Evolutionary conservation across 2,113 vertebrate species (phyloP).

Genomic region (Chaetodon trifascialis): DNA sequence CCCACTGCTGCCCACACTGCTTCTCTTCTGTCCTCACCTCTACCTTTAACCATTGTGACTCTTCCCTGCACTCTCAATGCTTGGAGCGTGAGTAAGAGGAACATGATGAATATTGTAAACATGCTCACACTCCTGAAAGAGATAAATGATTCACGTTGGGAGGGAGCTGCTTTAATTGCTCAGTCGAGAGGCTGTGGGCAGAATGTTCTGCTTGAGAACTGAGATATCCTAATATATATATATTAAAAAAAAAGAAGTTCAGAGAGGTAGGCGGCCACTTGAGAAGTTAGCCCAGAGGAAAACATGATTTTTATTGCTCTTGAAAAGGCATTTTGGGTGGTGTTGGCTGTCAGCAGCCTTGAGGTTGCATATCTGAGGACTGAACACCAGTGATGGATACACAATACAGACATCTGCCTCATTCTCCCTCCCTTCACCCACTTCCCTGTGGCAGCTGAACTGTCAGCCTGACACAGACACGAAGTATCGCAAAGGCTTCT

Average conservation of each 20-base stretch:
- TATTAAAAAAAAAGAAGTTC: conserved; percentile 32
- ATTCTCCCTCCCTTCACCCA: conserved; percentile 36
- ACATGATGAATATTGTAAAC: conserved; percentile 60
- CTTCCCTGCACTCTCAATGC: neutral
- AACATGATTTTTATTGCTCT: conserved; percentile 51
- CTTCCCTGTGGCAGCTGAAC: conserved; percentile 56
- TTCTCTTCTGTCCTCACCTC: conserved; percentile 18
- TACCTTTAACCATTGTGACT: conserved; percentile 33
- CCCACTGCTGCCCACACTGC: conserved; percentile 1
- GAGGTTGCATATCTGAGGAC: conserved; percentile 50
- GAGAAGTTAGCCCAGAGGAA: conserved; percentile 53
- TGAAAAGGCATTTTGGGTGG: conserved; percentile 58
- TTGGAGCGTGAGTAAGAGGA: conserved; percentile 32
- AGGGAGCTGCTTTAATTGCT: conserved; percentile 55
- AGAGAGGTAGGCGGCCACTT: conserved; percentile 36
- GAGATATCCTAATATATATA: conserved; percentile 25
- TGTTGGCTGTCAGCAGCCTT: conserved; percentile 54
- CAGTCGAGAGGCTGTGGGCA: conserved; percentile 43
- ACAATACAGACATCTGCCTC: conserved; percentile 60
- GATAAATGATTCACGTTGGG: conserved; percentile 54
- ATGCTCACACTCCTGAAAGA: conserved; percentile 43
- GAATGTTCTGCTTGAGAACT: conserved; percentile 33
- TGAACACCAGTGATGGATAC: conserved; percentile 56
- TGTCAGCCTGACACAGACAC: conserved; percentile 65
- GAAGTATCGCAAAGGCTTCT: conserved; percentile 34